Evolutionary conservation across 2,888 invertebrate genomes (phyloP).

Genomic region (Orchesellides sinensis): DNA sequence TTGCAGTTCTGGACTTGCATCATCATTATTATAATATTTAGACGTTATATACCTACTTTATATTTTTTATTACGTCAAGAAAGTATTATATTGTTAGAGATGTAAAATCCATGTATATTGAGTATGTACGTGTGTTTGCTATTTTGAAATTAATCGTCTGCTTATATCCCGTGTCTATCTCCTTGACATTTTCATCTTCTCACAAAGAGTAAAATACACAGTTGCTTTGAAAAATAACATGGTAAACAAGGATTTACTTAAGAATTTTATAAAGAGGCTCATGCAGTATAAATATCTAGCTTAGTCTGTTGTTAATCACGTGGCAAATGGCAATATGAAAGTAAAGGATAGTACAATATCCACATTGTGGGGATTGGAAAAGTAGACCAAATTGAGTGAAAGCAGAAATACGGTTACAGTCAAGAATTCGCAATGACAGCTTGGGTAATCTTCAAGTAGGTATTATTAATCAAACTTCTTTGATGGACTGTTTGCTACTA

Average conservation of each 20-base stretch:
- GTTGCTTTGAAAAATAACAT: neutral
- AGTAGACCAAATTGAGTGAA: neutral
- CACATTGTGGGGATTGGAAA: too few relatives aligned
- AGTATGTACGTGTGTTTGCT: neutral
- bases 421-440: too few relatives aligned
- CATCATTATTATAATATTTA: constrained; percentile 1
- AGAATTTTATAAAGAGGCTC: too few relatives aligned
- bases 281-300: neutral
- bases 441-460: too few relatives aligned
- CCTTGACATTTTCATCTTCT: constrained; percentile 48
- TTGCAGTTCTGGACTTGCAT: constrained; percentile 1
- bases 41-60: neutral
- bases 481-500: too few relatives aligned
- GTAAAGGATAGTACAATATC: neutral
- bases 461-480: too few relatives aligned
- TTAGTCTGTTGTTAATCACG: neutral
- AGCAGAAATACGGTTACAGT: neutral
- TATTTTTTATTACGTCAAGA: neutral
- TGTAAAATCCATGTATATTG: neutral
- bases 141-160: constrained; percentile 49
- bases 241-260: too few relatives aligned
- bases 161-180: constrained; percentile 36
- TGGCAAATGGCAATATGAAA: neutral
- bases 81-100: neutral
- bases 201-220: neutral